Percentiles rank a stretch among this genome's conserved stretches.
These are phyloP conservation scores for Rhinella marina DNA, from an alignment of 2,797 vertebrate genomes.

Conservation along the genomic window DNA sequence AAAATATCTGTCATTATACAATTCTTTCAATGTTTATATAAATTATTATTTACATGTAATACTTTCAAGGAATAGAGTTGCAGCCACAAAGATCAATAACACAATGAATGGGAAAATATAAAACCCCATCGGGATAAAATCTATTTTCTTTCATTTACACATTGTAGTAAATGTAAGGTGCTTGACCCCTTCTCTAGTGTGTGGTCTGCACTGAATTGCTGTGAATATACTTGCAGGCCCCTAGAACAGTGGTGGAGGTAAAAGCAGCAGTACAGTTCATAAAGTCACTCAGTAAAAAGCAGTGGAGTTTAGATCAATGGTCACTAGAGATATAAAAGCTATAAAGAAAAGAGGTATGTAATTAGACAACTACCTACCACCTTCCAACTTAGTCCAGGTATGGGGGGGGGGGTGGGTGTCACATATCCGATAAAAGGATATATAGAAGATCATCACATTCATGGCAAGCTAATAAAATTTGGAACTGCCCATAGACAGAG, in stretches of 20 bases:
- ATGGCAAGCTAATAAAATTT: not conserved
- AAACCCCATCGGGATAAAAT: constrained; percentile 70
- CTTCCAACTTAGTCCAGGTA: not conserved
- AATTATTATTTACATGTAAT: constrained; percentile 72
- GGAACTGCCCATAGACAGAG: not conserved
- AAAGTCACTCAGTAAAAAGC: constrained; percentile 1
- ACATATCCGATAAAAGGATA: not conserved
- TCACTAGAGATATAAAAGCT: not conserved
- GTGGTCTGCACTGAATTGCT: constrained; percentile 21
- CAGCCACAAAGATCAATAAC: constrained; percentile 64
- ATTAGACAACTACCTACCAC: not conserved
- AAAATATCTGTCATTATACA: constrained; percentile 56
- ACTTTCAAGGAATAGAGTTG: constrained; percentile 70
- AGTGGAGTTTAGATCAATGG: constrained; percentile 11
- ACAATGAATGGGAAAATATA: constrained; percentile 67
- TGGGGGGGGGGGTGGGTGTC: too few relatives aligned
- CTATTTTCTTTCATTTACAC: constrained; percentile 68
- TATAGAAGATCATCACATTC: not conserved
- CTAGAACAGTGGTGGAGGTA: constrained; percentile 9
- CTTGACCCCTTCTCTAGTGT: constrained; percentile 47
- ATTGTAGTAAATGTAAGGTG: constrained; percentile 60
- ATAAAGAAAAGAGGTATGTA: not conserved
- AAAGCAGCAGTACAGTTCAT: constrained; percentile 40
- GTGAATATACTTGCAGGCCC: constrained; percentile 6
- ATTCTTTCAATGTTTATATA: constrained; percentile 67